Percentiles rank a stretch among this genome's conserved stretches.
phyloP scores from a whole-genome alignment of 1,140 invertebrate genomes.

The Semibalanus balanoides region DNA sequence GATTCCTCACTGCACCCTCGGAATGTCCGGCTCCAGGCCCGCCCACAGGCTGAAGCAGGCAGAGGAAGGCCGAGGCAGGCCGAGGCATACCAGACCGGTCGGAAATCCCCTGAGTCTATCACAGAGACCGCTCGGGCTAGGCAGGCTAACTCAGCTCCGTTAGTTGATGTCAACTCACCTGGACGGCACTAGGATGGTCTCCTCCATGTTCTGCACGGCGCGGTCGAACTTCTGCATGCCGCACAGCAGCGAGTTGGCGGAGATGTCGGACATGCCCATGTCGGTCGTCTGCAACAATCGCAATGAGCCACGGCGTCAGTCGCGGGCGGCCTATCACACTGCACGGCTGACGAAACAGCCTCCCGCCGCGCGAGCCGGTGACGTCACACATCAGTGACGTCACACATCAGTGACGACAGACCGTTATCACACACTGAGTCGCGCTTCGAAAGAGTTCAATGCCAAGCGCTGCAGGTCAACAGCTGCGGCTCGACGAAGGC shows the following conservation, averaged over 20 bases:
- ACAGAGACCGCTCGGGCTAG: no score
- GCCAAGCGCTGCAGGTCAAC: not conserved
- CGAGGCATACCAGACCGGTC: no score
- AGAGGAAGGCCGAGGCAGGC: no score
- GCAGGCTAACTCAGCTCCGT: no score
- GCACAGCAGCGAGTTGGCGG: not conserved
- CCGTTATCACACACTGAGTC: not conserved
- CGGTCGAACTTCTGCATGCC: not conserved
- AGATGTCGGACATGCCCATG: not conserved
- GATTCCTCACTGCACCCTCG: no score
- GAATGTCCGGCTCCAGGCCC: no score
- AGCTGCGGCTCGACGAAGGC: not conserved
- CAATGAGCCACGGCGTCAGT: not conserved
- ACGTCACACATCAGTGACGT: no score
- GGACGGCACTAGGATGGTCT: not conserved
- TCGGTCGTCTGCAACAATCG: not conserved
- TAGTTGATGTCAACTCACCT: not conserved
- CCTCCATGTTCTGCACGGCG: conserved; percentile 1
- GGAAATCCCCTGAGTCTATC: no score
- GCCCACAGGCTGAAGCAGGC: no score
- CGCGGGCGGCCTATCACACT: no score
- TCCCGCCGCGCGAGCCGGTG: not conserved
- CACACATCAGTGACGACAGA: no score
- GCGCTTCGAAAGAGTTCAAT: not conserved
- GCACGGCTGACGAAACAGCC: not conserved